Evolutionary conservation across 2,797 vertebrate species (phyloP), one percentile per base, ranked within the genome.

Genomic region (Alcedo quadribrachys): DNA sequence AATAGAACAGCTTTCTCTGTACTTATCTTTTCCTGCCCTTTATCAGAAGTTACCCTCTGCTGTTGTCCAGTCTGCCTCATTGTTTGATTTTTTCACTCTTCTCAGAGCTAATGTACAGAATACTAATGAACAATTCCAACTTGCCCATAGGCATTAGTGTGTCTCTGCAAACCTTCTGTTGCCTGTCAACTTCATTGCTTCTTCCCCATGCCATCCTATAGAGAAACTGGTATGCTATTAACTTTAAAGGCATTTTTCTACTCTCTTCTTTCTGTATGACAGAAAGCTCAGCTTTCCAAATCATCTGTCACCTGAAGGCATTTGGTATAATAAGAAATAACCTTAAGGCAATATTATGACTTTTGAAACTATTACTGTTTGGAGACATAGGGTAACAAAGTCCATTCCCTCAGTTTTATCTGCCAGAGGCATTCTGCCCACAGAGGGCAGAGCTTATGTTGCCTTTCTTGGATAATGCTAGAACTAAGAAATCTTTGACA

Each of bases 281-380:
- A 50, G 55, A 55, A 85, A 90, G 16, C 9, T 68, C 42, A 68
- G 9, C 22, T 61, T 89, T 55, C 35, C 42, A 54, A 46, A 66
- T 54, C 2, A 0, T 11, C 18, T 68, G 75, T 89, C 67, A 81
- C 92, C 90, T 92, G 40, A 80, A 94, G 95, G 89, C 79, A 74
- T 94, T 93, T 90, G 58, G 32, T 94, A 90, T 66, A 80, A 95
- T 89, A 84, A 95, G 80, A 96, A 95, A 94, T 66, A 95, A 87
- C 89, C 95, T 96, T 92, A 89, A 94, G 94, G 89, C 95, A 86
- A 82, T 90, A 89, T 60, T 89, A 81, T 74, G 87, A 86, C 87
- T 92, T 93, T 93, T 94, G 92, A 87, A 93, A 84, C 82, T 89
- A 85, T 27, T 68, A 32, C 77, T 94, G 62, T 76, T 82, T 84